Conservation (phyloP, 2,888 invertebrate genomes). For the Augiades crinisus region DNA sequence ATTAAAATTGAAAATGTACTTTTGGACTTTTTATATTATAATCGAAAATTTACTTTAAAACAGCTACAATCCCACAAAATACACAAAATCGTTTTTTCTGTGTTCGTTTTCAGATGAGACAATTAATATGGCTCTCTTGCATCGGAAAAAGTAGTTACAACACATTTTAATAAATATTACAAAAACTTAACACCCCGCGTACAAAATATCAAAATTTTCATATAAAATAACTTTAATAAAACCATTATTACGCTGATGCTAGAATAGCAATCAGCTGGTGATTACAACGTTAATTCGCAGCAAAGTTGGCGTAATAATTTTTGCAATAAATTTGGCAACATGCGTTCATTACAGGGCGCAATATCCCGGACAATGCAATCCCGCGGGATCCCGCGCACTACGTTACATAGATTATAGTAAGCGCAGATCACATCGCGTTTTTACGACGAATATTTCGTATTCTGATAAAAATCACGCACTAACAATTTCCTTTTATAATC, state of each 20-base stretch:
- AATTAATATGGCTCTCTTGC: too few species aligned
- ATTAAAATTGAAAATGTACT: too few species aligned
- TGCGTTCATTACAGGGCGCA: conserved; percentile 23
- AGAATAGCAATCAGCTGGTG: conserved; percentile 21
- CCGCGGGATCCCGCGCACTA: conserved; percentile 37
- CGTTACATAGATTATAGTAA: conserved; percentile 3
- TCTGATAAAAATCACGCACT: too few species aligned
- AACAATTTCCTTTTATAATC: too few species aligned
- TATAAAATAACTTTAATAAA: conserved; percentile 19
- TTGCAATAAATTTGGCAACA: conserved; percentile 24
- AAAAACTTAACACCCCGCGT: conserved; percentile 11
- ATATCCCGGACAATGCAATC: conserved; percentile 42
- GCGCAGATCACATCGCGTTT: conserved; percentile 6
- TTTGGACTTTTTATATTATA: too few species aligned
- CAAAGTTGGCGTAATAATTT: conserved; percentile 25
- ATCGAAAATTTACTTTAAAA: too few species aligned
- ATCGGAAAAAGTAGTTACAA: too few species aligned
- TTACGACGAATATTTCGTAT: conserved; percentile 1
- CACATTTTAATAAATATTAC: neutral
- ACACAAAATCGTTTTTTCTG: too few species aligned
- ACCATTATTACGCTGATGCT: conserved; percentile 14
- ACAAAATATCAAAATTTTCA: conserved; percentile 31
- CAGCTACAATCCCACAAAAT: too few species aligned
- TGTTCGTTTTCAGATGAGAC: too few species aligned
- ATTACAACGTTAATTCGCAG: conserved; percentile 24